Evolutionary conservation across 2,113 vertebrate genomes (phyloP).

Genomic region (Thamnophis sirtalis): DNA sequence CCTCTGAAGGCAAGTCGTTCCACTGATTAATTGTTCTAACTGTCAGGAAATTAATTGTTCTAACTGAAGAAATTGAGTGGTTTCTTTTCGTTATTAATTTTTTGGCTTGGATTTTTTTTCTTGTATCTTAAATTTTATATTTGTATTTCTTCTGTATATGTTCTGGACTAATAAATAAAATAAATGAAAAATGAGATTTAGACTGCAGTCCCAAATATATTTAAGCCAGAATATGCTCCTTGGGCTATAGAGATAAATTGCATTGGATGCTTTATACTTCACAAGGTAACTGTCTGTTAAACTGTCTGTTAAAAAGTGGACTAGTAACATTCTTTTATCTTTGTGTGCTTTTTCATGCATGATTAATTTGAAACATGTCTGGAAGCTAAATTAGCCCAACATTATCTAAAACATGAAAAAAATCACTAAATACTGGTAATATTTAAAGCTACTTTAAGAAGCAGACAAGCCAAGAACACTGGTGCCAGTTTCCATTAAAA

Average conservation of each 20-base stretch:
- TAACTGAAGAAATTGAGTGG: background rate
- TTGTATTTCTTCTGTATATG: background rate
- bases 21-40: too few relatives aligned
- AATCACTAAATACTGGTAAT: constrained; percentile 3
- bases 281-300: background rate
- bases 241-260: background rate
- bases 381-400: constrained; percentile 5
- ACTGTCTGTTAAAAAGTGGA: background rate
- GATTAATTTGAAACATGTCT: background rate
- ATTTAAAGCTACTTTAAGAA: constrained; percentile 43
- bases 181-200: background rate
- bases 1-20: too few relatives aligned
- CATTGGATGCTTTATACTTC: background rate
- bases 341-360: background rate
- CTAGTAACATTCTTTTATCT: background rate
- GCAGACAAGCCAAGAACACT: constrained; percentile 40
- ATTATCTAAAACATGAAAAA: constrained; percentile 10
- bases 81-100: background rate
- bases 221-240: background rate
- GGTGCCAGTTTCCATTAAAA: constrained; percentile 43
- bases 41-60: too few relatives aligned
- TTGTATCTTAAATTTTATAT: background rate
- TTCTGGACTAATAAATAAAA: background rate
- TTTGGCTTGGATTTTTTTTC: background rate
- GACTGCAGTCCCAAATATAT: background rate